Percentiles rank a stretch among this genome's conserved stretches.
Conservation (phyloP, 2,113 vertebrate genomes). For the Malurus alboscapulatus region DNA sequence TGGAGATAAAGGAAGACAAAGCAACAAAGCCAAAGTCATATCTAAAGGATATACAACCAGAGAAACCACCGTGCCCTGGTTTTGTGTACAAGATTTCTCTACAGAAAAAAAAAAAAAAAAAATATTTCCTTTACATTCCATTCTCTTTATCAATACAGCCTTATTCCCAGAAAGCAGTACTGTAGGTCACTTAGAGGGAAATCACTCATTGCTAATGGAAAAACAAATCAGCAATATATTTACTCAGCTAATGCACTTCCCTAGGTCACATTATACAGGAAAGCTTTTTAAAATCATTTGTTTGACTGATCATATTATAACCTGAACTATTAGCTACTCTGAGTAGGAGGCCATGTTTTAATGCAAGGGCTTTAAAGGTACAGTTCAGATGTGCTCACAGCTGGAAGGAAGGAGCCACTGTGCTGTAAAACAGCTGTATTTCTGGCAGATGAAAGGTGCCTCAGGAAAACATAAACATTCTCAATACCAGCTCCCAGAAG, state of each 20-base stretch:
- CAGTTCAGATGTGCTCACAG: background rate
- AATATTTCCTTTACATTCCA: background rate
- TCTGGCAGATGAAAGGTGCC: background rate
- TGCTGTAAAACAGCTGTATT: background rate
- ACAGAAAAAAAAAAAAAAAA: background rate
- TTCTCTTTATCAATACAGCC: background rate
- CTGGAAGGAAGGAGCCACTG: background rate
- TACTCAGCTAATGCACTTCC: constrained; percentile 25
- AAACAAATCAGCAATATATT: constrained; percentile 32
- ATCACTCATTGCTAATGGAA: constrained; percentile 41
- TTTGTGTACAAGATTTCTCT: background rate
- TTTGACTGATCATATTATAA: constrained; percentile 15
- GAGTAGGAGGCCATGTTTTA: background rate
- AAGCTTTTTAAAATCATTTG: constrained; percentile 48
- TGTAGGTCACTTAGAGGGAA: constrained; percentile 3
- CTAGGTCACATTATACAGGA: constrained; percentile 1
- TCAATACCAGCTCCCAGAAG: background rate
- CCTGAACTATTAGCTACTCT: background rate
- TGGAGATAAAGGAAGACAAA: constrained; percentile 56
- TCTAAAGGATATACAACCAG: constrained; percentile 37
- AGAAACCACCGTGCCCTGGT: background rate
- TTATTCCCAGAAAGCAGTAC: constrained; percentile 16
- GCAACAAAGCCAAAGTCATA: constrained; percentile 23
- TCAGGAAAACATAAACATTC: background rate
- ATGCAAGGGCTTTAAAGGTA: background rate